phyloP scores from a whole-genome alignment of 2,888 invertebrate species.

The Brachypterus glaber region DNA sequence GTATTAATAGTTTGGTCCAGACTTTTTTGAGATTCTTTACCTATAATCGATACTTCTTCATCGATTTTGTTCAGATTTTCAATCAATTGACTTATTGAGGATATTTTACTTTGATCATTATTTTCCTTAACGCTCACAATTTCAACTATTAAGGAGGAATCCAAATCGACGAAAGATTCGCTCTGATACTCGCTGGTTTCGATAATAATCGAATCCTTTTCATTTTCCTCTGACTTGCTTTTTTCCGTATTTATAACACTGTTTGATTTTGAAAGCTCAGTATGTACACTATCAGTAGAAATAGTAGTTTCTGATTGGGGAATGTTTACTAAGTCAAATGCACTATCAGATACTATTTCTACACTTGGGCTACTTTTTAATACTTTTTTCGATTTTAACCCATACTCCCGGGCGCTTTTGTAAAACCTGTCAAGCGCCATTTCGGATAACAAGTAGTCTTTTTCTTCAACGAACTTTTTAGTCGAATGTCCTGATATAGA shows the following conservation, averaged over 20 bases:
- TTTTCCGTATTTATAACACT: neutral
- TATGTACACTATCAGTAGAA: neutral
- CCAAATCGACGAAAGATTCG: conserved; percentile 26
- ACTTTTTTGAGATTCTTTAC: conserved; percentile 14
- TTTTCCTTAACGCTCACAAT: conserved; percentile 12
- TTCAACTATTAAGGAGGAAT: conserved; percentile 16
- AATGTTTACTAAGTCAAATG: conserved; percentile 3
- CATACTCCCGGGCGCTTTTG: conserved; percentile 37
- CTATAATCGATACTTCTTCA: conserved; percentile 26
- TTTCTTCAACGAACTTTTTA: conserved; percentile 37
- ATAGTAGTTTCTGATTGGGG: conserved; percentile 5
- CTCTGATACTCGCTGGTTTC: conserved; percentile 23
- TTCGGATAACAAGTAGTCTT: conserved; percentile 39
- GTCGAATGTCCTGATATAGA: conserved; percentile 39
- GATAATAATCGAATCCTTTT: conserved; percentile 4
- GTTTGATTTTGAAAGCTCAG: conserved; percentile 7
- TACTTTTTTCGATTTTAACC: conserved; percentile 12
- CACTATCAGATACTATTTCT: conserved; percentile 2
- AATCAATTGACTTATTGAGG: conserved; percentile 29
- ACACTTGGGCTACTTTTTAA: conserved; percentile 6
- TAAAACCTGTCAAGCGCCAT: conserved; percentile 38
- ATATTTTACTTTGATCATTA: conserved; percentile 23
- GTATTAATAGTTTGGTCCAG: no score
- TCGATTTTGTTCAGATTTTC: conserved; percentile 29
- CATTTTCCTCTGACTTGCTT: conserved; percentile 4